Evolutionary conservation across 1,140 invertebrate genomes (phyloP).

Genomic region (Nautilus pompilius): DNA sequence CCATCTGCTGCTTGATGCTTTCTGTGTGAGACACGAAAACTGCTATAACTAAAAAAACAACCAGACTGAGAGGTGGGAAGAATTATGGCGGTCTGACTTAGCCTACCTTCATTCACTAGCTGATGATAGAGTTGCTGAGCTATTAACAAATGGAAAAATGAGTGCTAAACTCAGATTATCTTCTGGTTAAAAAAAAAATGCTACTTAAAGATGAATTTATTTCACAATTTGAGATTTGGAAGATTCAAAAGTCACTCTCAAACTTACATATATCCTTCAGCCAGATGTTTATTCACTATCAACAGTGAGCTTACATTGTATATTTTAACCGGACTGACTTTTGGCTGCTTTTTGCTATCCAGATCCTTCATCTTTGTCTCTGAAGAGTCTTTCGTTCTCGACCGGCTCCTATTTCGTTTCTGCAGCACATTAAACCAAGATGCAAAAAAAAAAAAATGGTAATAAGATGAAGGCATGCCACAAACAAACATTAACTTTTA

Average conservation of each 20-base stretch:
- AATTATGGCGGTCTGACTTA: no score
- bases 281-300: slow-evolving; percentile 74
- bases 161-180: background rate
- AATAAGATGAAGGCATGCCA: no score
- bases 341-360: slow-evolving; percentile 26
- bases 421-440: no score
- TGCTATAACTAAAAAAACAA: no score
- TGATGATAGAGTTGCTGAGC: background rate
- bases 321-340: slow-evolving; percentile 65
- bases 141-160: background rate
- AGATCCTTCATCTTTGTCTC: background rate
- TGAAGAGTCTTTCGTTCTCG: background rate
- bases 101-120: no score
- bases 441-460: no score
- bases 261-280: slow-evolving; percentile 75
- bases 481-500: no score
- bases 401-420: background rate
- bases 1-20: no score
- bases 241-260: no score
- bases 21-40: no score
- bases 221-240: no score
- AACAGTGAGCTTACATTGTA: slow-evolving; percentile 78
- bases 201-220: background rate
- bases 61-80: no score
- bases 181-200: background rate